phyloP scores from a whole-genome alignment of 2,113 vertebrate genomes.

The Lanius ludovicianus region DNA sequence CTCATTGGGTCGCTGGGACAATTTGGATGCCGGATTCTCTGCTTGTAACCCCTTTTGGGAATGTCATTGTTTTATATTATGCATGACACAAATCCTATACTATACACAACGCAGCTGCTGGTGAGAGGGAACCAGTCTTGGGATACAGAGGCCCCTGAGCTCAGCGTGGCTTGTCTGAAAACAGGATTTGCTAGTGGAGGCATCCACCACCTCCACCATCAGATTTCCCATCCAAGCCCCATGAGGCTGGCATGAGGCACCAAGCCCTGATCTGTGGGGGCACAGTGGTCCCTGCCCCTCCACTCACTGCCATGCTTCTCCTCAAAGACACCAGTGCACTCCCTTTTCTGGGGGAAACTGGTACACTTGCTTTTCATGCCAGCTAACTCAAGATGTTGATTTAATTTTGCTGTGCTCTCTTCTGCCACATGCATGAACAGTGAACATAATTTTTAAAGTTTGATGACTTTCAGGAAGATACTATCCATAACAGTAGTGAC shows the following conservation, averaged over 20 bases:
- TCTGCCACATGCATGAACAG: background rate
- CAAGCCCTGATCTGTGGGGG: rapidly evolving
- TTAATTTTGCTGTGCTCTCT: background rate
- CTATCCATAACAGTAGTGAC: background rate
- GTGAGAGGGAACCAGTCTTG: background rate
- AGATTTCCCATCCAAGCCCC: background rate
- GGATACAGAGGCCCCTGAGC: background rate
- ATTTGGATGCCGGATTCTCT: background rate
- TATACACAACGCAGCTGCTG: background rate
- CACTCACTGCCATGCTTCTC: rapidly evolving
- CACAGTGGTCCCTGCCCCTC: background rate
- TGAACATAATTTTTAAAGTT: background rate
- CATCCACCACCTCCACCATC: background rate
- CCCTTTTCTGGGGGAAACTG: background rate
- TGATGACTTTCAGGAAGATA: background rate
- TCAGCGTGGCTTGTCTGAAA: background rate
- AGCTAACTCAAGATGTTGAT: background rate
- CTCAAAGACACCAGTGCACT: background rate
- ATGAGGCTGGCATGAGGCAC: rapidly evolving
- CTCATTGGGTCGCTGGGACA: background rate
- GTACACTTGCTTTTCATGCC: background rate
- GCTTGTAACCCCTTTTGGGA: background rate
- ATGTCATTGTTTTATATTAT: background rate
- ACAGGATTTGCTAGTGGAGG: background rate
- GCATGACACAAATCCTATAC: background rate